phyloP scores from a whole-genome alignment of 1,140 invertebrate species.

The Physella acuta region DNA sequence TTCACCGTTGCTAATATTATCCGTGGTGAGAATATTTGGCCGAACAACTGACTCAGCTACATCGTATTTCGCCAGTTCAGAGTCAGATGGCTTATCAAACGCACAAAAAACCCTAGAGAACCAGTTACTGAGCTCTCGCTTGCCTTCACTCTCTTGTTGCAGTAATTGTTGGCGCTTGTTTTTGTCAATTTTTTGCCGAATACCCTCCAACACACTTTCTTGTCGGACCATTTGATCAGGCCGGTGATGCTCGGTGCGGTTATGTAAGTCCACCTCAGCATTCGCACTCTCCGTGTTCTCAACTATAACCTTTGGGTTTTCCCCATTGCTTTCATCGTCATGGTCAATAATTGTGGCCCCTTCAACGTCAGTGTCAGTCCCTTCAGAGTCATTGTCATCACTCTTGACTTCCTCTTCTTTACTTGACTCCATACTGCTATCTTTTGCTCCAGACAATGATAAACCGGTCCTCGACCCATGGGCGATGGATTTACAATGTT shows the following conservation, averaged over 20 bases:
- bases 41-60: not conserved
- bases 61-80: slow-evolving; percentile 20
- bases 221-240: slow-evolving; percentile 20
- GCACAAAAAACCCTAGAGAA: slow-evolving; percentile 9
- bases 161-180: slow-evolving; percentile 27
- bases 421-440: slow-evolving; percentile 22
- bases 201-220: slow-evolving; percentile 29
- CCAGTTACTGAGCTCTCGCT: slow-evolving; percentile 11
- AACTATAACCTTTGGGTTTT: slow-evolving; percentile 1
- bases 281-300: not conserved
- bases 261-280: too few relatives aligned
- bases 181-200: slow-evolving; percentile 33
- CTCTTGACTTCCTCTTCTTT: slow-evolving; percentile 27
- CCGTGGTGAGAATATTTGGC: slow-evolving; percentile 1
- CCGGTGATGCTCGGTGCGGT: not conserved
- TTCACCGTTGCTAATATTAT: not conserved
- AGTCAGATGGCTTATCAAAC: slow-evolving; percentile 20
- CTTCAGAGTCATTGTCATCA: slow-evolving; percentile 29
- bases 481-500: slow-evolving; percentile 81
- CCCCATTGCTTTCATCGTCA: not conserved
- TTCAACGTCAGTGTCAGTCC: slow-evolving; percentile 18
- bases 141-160: slow-evolving; percentile 26
- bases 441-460: slow-evolving; percentile 10
- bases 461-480: slow-evolving; percentile 60
- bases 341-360: slow-evolving; percentile 10